phyloP scores from a whole-genome alignment of 2,888 invertebrate species.

The Mythimna vitellina region DNA sequence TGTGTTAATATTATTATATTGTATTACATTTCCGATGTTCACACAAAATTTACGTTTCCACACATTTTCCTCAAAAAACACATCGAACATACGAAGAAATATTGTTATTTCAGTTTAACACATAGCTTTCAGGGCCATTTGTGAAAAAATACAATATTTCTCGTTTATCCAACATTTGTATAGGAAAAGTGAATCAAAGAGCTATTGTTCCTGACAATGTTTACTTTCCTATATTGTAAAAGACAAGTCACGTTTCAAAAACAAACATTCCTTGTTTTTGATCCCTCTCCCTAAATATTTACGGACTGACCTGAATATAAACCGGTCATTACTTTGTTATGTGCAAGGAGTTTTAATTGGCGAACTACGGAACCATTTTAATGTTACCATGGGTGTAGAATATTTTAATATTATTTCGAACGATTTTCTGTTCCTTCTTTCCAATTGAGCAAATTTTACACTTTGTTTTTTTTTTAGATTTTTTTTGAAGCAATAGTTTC shows the following conservation, averaged over 20 bases:
- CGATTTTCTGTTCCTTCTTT: too few species aligned
- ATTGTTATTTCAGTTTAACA: slow-evolving; percentile 19
- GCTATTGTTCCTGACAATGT: slow-evolving; percentile 33
- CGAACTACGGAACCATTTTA: slow-evolving; percentile 38
- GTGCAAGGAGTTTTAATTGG: slow-evolving; percentile 54
- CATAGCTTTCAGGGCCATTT: neutral
- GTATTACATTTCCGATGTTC: neutral
- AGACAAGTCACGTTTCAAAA: slow-evolving; percentile 45
- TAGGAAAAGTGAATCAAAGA: slow-evolving; percentile 29
- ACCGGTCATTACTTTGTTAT: slow-evolving; percentile 48
- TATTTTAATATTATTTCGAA: slow-evolving; percentile 17
- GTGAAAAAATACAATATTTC: slow-evolving; percentile 10
- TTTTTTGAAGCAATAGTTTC: too few species aligned
- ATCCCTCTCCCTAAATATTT: slow-evolving; percentile 52
- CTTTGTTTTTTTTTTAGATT: too few species aligned
- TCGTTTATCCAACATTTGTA: slow-evolving; percentile 27
- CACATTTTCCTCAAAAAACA: slow-evolving; percentile 2
- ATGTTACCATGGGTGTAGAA: slow-evolving; percentile 22
- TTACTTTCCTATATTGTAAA: slow-evolving; percentile 32
- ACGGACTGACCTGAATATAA: slow-evolving; percentile 57
- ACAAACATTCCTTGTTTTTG: slow-evolving; percentile 47
- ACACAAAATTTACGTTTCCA: neutral
- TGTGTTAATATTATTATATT: too few species aligned
- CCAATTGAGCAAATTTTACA: too few species aligned
- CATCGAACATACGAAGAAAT: neutral